Percentiles rank a stretch among this genome's conserved stretches.
Evolutionary conservation across 1,140 invertebrate genomes (phyloP).

Genomic region (Hetaerina americana): DNA sequence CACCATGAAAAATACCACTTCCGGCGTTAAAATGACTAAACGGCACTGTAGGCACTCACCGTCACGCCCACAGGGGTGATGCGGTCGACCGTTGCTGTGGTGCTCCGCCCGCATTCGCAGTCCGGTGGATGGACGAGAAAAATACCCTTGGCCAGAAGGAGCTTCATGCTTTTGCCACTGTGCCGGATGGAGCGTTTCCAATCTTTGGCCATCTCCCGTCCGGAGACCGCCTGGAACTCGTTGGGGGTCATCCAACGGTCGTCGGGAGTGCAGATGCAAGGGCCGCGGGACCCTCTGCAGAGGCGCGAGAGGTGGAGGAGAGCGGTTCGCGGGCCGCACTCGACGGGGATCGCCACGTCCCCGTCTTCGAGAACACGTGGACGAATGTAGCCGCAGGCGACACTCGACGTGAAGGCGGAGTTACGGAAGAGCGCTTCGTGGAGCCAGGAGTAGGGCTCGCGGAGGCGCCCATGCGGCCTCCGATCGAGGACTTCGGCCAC

Average conservation of each 20-base stretch:
- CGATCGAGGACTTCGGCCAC: too few species aligned
- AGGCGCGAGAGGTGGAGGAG: conserved; percentile 29
- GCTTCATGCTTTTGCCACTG: conserved; percentile 36
- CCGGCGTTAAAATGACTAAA: too few species aligned
- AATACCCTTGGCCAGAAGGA: conserved; percentile 35
- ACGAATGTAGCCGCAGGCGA: background rate
- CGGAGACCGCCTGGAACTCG: conserved; percentile 36
- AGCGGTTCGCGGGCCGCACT: conserved; percentile 31
- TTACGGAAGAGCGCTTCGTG: background rate
- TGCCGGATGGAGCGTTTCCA: conserved; percentile 37
- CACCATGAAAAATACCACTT: too few species aligned
- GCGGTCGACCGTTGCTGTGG: too few species aligned
- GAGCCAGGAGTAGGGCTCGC: background rate
- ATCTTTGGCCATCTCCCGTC: conserved; percentile 37
- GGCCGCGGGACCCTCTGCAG: conserved; percentile 32
- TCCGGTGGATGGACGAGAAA: conserved; percentile 30
- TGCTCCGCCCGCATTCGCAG: conserved; percentile 33
- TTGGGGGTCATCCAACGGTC: conserved; percentile 35
- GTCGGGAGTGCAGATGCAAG: conserved; percentile 29
- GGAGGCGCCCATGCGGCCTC: too few species aligned
- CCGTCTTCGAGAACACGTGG: conserved; percentile 10
- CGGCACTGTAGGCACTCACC: too few species aligned
- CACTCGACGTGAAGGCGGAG: background rate
- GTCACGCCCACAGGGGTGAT: too few species aligned
- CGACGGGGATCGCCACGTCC: conserved; percentile 30